phyloP scores from a whole-genome alignment of 2,113 vertebrate species.

The Deroptyus accipitrinus region DNA sequence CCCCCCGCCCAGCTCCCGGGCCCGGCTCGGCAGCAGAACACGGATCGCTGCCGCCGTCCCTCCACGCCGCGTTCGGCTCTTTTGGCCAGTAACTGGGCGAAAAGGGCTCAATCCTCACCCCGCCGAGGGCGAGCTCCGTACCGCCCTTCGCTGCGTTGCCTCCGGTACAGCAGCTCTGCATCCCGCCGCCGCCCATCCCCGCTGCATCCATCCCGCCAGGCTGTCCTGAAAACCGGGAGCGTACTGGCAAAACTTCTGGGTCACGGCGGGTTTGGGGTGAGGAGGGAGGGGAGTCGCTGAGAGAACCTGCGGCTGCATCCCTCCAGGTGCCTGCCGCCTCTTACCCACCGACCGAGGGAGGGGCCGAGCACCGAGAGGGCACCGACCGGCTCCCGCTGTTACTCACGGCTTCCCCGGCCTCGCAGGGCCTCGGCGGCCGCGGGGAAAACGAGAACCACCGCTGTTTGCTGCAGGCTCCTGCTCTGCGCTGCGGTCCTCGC shows the following conservation, averaged over 20 bases:
- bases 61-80: not conserved
- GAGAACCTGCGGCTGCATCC: not conserved
- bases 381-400: not conserved
- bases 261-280: not conserved
- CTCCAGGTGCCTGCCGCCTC: not conserved
- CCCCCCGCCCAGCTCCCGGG: not conserved
- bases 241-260: constrained; percentile 37
- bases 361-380: not conserved
- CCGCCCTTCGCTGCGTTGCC: not conserved
- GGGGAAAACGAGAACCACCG: not conserved
- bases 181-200: not conserved
- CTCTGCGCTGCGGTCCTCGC: not conserved
- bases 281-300: not conserved
- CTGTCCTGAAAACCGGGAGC: not conserved
- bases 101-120: not conserved
- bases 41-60: not conserved
- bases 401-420: not conserved
- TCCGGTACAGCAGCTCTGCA: not conserved
- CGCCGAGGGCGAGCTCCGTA: not conserved
- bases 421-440: not conserved
- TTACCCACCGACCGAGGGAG: not conserved
- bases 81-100: not conserved
- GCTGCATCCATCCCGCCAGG: not conserved
- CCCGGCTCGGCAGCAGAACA: not conserved
- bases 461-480: not conserved